Conservation (phyloP, 2,113 vertebrate species). For the Pionites leucogaster region DNA sequence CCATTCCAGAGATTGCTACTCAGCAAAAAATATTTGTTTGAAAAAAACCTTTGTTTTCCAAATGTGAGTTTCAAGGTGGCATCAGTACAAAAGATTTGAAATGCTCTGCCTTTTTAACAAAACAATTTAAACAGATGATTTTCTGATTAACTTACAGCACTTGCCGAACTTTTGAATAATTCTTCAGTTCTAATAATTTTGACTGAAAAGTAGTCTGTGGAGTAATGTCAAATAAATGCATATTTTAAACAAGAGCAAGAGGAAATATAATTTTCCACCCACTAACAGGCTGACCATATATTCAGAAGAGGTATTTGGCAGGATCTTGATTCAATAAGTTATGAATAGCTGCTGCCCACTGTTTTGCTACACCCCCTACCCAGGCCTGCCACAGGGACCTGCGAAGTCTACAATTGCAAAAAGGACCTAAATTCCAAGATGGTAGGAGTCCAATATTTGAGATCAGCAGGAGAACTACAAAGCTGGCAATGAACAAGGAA, state of each 20-base stretch:
- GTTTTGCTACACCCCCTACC: background rate
- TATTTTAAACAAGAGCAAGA: background rate
- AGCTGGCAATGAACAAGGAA: background rate
- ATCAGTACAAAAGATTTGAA: background rate
- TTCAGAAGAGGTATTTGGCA: constrained; percentile 23
- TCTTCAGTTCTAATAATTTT: background rate
- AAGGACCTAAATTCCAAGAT: background rate
- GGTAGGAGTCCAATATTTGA: background rate
- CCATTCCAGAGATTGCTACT: background rate
- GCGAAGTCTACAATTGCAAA: background rate
- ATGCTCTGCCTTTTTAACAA: background rate
- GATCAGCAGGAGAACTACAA: background rate
- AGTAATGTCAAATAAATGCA: background rate
- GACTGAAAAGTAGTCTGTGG: background rate
- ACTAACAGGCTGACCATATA: background rate
- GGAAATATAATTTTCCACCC: constrained; percentile 34
- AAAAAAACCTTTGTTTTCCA: background rate
- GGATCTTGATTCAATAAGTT: background rate
- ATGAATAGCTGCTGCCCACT: background rate
- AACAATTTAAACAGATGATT: background rate
- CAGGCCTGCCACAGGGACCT: background rate
- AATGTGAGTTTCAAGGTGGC: background rate
- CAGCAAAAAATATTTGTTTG: background rate
- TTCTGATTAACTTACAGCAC: constrained; percentile 5
- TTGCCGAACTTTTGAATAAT: background rate